Base-by-base conservation (phyloP, 2,113 vertebrate genomes). In the Xerus inauris region DNA sequence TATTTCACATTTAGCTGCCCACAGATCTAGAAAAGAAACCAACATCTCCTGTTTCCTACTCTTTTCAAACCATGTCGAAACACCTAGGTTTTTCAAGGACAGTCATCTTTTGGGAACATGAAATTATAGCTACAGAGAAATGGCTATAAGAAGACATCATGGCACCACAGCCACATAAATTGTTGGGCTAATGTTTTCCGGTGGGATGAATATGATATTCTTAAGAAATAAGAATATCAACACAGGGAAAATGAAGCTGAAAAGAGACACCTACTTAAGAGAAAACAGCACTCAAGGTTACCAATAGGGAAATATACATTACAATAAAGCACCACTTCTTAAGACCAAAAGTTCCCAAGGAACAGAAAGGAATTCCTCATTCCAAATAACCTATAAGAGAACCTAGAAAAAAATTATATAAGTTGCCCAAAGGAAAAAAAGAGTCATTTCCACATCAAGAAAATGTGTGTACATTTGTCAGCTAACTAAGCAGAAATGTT, bases 401-500 rank as follows among this genome's bases (percentile, higher is more conserved):
- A 83, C 24, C 17, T 69, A 91, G 19, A 83, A 96, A 91, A 92
- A 92, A 87, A 72, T n/a, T 92, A 95, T 42, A 16, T 45, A 81
- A 84, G 72, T 77, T 84, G n/a, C 72, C 89, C 81, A 96, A 87
- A 93, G 94, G 62, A 84, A 24, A 71, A 92, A 95, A 81, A 51
- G 54, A 51, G 65, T 87, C 88, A 96, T 88, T 97, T 84, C 47
- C 69, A 90, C 76, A 85, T 82, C 42, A 85, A 92, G 64, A 94
- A 96, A 96, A 89, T 51, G 82, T 75, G 62, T 86, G 82, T 73
- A 81, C 80, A 85, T 94, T 72, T 89, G 81, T 94, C 87, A 94
- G 92, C 79, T 93, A 90, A 87, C 91, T 95, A 82, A 89, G 97
- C 94, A 92, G 57, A 92, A 95, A 94, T 38, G 85, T 91, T 88